Conservation (phyloP, 2,113 vertebrate genomes). For the Mustelus asterias region DNA sequence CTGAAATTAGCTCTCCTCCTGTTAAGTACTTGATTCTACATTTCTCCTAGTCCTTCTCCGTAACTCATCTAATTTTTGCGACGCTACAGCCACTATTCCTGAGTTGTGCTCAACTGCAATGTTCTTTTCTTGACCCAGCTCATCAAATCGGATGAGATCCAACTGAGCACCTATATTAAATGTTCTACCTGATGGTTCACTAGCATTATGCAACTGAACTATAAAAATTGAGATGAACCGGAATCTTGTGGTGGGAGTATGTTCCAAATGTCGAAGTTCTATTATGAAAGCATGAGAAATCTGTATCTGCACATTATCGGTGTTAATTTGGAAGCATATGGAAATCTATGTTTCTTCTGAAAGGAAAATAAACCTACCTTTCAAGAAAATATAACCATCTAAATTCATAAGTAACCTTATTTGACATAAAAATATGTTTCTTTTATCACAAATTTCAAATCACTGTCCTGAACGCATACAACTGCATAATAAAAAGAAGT, state of each 20-base stretch:
- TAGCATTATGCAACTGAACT: background rate
- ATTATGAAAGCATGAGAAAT: background rate
- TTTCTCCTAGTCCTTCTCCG: background rate
- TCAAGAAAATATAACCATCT: background rate
- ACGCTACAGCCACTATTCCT: background rate
- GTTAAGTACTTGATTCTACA: background rate
- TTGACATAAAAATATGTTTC: background rate
- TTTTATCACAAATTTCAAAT: background rate
- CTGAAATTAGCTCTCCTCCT: no score
- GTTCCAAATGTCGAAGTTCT: background rate
- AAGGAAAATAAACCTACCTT: background rate
- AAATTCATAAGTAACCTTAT: background rate
- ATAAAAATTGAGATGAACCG: background rate
- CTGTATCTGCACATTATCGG: background rate
- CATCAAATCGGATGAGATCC: no score
- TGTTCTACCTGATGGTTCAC: background rate
- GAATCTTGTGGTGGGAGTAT: background rate
- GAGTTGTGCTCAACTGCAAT: background rate
- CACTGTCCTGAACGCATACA: background rate
- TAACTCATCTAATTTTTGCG: background rate
- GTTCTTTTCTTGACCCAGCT: no score
- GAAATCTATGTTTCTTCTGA: background rate
- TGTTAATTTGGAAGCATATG: background rate
- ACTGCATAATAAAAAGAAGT: background rate
- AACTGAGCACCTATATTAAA: background rate